Percentiles rank a stretch among this genome's conserved stretches.
Conservation (phyloP, 2,113 vertebrate genomes). For the Nannobrachium achirus region DNA sequence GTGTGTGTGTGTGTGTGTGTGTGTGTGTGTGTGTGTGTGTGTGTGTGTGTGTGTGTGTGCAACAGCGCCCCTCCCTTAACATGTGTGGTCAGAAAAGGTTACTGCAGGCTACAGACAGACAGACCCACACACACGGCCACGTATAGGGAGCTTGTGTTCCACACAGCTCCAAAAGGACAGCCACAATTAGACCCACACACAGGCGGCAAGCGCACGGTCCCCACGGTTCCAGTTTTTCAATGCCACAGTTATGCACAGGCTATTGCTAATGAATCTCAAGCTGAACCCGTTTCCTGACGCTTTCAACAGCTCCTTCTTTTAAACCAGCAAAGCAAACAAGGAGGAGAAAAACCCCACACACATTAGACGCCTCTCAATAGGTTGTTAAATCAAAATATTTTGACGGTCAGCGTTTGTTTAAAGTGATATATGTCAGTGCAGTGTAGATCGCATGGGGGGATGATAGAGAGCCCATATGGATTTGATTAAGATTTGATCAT, state of each 20-base stretch:
- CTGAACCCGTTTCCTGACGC: constrained; percentile 53
- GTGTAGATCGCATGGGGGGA: background rate
- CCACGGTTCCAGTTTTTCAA: constrained; percentile 3
- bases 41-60: too few relatives aligned
- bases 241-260: background rate
- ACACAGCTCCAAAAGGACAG: too few relatives aligned
- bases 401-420: constrained; percentile 32
- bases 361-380: background rate
- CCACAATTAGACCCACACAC: too few relatives aligned
- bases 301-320: constrained; percentile 68
- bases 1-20: too few relatives aligned
- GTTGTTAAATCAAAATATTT: background rate
- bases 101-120: too few relatives aligned
- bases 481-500: background rate
- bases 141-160: too few relatives aligned
- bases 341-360: background rate
- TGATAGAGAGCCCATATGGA: background rate
- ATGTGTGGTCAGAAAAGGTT: too few relatives aligned
- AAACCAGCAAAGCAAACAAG: constrained; percentile 51
- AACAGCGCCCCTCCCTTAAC: too few relatives aligned
- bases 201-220: background rate
- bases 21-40: too few relatives aligned
- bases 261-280: constrained; percentile 47
- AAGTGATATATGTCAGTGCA: constrained; percentile 1
- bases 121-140: too few relatives aligned